phyloP scores from a whole-genome alignment of 2,797 vertebrate genomes.

The Limosa lapponica region DNA sequence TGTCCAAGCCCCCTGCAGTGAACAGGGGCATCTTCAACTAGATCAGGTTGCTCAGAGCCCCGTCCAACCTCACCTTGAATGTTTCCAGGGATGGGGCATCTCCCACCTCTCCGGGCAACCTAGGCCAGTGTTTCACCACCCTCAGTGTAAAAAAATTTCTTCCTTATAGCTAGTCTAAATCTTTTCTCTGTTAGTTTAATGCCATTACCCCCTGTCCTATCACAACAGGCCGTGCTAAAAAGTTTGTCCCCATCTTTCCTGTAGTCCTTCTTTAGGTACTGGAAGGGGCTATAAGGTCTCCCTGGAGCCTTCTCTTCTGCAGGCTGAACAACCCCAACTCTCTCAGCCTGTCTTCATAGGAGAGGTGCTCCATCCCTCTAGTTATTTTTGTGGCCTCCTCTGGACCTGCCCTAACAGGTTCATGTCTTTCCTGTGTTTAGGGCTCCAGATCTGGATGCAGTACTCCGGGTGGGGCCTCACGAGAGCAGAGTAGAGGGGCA shows the following conservation, averaged over 20 bases:
- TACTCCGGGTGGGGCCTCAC: too few relatives aligned
- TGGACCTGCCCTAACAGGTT: too few relatives aligned
- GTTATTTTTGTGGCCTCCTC: too few relatives aligned
- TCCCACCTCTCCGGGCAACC: background rate
- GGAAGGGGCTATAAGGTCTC: background rate
- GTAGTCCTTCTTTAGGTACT: background rate
- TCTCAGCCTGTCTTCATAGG: background rate
- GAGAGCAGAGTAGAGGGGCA: too few relatives aligned
- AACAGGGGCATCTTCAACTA: background rate
- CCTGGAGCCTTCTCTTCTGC: background rate
- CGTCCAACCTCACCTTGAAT: background rate
- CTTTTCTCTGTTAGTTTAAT: background rate
- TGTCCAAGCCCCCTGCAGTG: background rate
- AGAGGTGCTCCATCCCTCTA: too few relatives aligned
- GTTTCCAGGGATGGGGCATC: background rate
- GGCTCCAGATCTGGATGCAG: too few relatives aligned
- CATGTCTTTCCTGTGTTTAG: too few relatives aligned
- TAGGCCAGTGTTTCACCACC: background rate
- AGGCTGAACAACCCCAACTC: background rate
- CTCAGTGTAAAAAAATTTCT: background rate
- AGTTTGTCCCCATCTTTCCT: background rate
- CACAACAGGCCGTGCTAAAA: background rate
- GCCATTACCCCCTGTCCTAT: background rate
- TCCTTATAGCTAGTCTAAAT: background rate
- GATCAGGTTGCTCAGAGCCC: background rate